phyloP scores from a whole-genome alignment of 2,888 invertebrate species.

The Pachliopta kotzebuea region DNA sequence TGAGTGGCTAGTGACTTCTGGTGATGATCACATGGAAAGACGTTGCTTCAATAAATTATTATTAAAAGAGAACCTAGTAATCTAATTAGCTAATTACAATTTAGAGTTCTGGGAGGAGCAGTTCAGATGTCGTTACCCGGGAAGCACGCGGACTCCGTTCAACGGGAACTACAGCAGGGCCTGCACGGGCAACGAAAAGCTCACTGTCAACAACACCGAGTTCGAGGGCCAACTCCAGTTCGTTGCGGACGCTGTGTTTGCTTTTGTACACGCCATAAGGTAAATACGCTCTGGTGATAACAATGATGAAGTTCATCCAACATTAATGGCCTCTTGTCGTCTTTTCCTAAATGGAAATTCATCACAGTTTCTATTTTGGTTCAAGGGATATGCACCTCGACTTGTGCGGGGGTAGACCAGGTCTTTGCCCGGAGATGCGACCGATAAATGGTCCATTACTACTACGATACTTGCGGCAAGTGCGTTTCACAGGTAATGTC shows the following conservation, averaged over 20 bases:
- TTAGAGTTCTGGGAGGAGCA: conserved; percentile 97
- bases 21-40: too few relatives aligned
- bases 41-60: too few relatives aligned
- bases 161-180: conserved; percentile 84
- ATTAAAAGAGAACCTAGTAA: too few relatives aligned
- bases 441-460: conserved; percentile 94
- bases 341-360: too few relatives aligned
- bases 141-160: conserved; percentile 90
- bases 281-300: conserved; percentile 48
- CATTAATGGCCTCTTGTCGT: too few relatives aligned
- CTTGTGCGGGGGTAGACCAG: conserved; percentile 86
- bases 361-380: too few relatives aligned
- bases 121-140: conserved; percentile 92
- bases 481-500: conserved; percentile 92
- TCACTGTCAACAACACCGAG: conserved; percentile 88
- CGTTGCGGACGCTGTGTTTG: conserved; percentile 97
- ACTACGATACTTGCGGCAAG: conserved; percentile 90
- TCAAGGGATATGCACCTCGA: conserved; percentile 90
- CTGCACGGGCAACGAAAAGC: conserved; percentile 89
- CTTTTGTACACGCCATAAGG: conserved; percentile 94
- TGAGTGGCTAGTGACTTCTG: too few relatives aligned
- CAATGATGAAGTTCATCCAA: too few relatives aligned
- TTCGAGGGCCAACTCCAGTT: conserved; percentile 97
- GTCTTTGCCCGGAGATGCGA: conserved; percentile 93
- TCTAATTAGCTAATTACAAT: too few relatives aligned